Evolutionary conservation across 92 coral and sea anemone genomes (phyloP).

Genomic region (Porites divaricata): DNA sequence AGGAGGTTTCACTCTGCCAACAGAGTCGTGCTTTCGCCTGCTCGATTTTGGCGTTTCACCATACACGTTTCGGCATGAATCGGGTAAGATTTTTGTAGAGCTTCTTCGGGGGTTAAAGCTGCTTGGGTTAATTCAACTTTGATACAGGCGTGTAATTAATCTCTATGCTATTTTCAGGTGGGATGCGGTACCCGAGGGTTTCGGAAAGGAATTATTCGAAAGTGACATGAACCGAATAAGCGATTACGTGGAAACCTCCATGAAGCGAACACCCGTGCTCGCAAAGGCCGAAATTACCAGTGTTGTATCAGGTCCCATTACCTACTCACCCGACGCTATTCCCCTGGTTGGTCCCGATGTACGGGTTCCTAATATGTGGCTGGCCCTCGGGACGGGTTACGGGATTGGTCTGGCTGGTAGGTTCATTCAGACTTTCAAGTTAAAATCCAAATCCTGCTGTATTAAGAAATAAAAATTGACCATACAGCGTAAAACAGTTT

Average conservation of each 20-base stretch:
- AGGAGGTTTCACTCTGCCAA: no score
- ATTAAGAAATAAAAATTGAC: no score
- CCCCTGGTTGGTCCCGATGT: conserved; percentile 61
- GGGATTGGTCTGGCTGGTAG: conserved; percentile 63
- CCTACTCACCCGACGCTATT: conserved; percentile 60
- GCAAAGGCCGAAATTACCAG: conserved; percentile 56
- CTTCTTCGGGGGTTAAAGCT: no score
- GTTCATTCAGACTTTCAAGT: neutral
- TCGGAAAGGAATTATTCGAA: conserved; percentile 61
- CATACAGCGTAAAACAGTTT: no score
- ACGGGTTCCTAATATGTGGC: conserved; percentile 58
- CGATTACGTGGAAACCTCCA: conserved; percentile 40
- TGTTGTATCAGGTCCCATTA: conserved; percentile 63
- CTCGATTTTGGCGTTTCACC: no score
- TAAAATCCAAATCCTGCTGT: no score
- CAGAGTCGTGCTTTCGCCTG: no score
- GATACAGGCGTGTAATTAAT: no score
- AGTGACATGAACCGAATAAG: conserved; percentile 50
- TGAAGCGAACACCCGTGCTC: conserved; percentile 60
- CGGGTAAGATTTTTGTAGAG: no score
- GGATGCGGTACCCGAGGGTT: conserved; percentile 56
- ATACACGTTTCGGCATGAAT: no score
- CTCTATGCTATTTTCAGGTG: conserved; percentile 34
- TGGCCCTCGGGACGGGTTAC: conserved; percentile 62
- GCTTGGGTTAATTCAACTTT: no score